These are phyloP conservation scores for Sparidentex hasta DNA, from an alignment of 2,797 vertebrate genomes.

Conservation along the genomic window DNA sequence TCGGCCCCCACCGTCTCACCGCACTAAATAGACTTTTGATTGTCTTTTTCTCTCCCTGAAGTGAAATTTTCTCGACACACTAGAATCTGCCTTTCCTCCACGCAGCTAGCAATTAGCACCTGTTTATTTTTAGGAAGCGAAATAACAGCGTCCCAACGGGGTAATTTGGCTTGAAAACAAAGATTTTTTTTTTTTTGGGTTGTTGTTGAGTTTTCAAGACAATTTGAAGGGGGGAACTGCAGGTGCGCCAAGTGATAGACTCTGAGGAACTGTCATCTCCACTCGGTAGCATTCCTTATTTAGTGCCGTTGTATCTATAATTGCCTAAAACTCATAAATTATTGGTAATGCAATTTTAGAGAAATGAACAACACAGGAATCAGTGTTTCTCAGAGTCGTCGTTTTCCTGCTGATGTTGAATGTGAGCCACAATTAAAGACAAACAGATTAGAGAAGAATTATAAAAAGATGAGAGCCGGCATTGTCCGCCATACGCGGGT, in stretches of 20 bases:
- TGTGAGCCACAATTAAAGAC: not conserved
- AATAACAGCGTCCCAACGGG: constrained; percentile 22
- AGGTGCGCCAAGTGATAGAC: constrained; percentile 45
- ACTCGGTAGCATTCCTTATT: constrained; percentile 16
- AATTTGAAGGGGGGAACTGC: constrained; percentile 26
- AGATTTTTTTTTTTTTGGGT: not conserved
- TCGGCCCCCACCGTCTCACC: constrained; percentile 7
- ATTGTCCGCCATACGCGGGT: not conserved
- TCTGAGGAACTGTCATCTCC: constrained; percentile 19
- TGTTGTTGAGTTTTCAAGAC: constrained; percentile 19
- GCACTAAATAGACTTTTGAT: constrained; percentile 37
- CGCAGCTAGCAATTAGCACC: constrained; percentile 51
- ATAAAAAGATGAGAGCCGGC: not conserved
- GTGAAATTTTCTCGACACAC: constrained; percentile 28
- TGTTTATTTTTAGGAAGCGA: constrained; percentile 48
- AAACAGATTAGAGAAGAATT: not conserved
- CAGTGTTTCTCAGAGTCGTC: constrained; percentile 4
- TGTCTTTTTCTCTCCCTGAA: constrained; percentile 3
- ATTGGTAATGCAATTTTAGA: constrained; percentile 19
- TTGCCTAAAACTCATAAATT: constrained; percentile 26
- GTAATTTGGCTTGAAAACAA: constrained; percentile 19
- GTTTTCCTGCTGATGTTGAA: constrained; percentile 13
- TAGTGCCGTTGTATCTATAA: constrained; percentile 15
- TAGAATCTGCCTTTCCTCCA: constrained; percentile 24
- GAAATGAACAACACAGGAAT: constrained; percentile 24